Evolutionary conservation across 2,888 invertebrate species (phyloP).

Genomic region (Eupithecia inturbata): DNA sequence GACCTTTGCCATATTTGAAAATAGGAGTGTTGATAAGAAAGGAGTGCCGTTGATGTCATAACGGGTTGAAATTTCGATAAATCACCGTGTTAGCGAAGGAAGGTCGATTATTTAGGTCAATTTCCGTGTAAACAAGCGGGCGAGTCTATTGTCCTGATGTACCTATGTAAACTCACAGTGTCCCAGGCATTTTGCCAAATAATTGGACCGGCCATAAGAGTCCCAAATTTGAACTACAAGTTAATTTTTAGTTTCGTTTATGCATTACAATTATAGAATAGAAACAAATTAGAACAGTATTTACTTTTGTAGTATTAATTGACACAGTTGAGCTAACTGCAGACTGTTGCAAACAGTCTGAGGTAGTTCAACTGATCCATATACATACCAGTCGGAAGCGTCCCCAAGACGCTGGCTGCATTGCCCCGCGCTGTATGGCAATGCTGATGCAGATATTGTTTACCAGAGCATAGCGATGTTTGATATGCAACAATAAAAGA

Average conservation of each 20-base stretch:
- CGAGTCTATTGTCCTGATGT: neutral
- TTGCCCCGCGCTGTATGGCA: no score
- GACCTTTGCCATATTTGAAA: slow-evolving; percentile 31
- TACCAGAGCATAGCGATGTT: no score
- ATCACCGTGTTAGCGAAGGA: neutral
- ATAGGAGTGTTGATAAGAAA: slow-evolving; percentile 21
- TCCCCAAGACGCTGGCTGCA: no score
- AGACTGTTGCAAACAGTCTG: no score
- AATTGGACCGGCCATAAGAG: neutral
- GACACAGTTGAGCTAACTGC: no score
- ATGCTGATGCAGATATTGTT: no score
- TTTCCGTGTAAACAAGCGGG: neutral
- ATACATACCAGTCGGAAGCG: no score
- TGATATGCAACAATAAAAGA: neutral
- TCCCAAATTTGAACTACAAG: neutral
- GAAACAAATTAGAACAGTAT: no score
- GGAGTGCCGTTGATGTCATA: slow-evolving; percentile 13
- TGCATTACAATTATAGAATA: no score
- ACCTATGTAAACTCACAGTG: neutral
- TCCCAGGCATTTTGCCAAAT: neutral
- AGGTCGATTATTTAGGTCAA: slow-evolving; percentile 4
- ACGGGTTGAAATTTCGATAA: slow-evolving; percentile 10
- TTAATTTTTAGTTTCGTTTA: no score
- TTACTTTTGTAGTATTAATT: no score
- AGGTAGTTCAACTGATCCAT: no score